A percentile compares a stretch with the other conserved stretches of the same genome.
These are phyloP conservation scores for Conus canariensis DNA, from an alignment of 2,888 invertebrate genomes.

Conservation along the genomic window DNA sequence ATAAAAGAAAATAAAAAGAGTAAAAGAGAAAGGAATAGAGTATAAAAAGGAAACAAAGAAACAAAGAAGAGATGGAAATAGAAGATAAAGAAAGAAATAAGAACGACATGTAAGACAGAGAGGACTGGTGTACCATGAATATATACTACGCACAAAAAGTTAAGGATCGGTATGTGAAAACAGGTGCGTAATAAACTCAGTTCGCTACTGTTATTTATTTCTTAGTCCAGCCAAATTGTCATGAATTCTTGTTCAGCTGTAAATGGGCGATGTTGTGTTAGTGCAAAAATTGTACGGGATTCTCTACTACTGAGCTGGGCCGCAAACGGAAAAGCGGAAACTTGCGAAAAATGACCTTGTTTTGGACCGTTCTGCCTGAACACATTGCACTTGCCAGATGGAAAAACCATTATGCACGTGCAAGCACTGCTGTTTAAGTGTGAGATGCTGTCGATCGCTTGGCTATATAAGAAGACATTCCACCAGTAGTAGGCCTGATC, in stretches of 20 bases:
- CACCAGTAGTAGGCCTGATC: not conserved
- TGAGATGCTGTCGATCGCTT: not conserved
- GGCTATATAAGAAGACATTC: not conserved
- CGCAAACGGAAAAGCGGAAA: not conserved
- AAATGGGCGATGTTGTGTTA: slow-evolving; percentile 7
- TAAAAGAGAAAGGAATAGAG: no score
- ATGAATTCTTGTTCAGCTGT: not conserved
- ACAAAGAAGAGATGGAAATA: no score
- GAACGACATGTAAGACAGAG: no score
- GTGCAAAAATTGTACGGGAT: not conserved
- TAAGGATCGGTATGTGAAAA: no score
- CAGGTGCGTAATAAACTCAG: no score
- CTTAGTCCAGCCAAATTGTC: no score
- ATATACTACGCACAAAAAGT: no score
- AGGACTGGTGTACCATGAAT: no score
- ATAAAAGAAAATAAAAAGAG: no score
- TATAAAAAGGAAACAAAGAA: no score
- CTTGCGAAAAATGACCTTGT: not conserved
- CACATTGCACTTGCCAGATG: not conserved
- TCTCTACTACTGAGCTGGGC: slow-evolving; percentile 8
- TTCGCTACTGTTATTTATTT: no score
- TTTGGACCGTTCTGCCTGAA: not conserved
- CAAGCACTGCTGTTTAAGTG: slow-evolving; percentile 10
- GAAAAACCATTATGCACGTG: slow-evolving; percentile 11
- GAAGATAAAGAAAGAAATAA: no score